Evolutionary conservation across 2,797 vertebrate species (phyloP).

Genomic region (Cyprinella venusta): DNA sequence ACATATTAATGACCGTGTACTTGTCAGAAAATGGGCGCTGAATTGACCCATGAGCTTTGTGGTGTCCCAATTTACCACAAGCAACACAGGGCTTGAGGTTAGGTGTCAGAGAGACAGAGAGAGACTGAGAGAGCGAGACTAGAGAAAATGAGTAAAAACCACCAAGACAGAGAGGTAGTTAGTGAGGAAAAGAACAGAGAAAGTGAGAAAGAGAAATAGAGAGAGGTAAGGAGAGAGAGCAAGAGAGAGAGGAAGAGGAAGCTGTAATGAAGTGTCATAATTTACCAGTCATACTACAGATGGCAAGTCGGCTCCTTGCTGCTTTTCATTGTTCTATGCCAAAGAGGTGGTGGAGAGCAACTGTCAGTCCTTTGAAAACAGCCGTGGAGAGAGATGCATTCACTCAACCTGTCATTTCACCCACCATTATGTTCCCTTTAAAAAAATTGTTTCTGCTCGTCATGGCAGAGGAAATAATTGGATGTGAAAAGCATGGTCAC

Average conservation of each 20-base stretch:
- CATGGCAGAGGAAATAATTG: slow-evolving; percentile 55
- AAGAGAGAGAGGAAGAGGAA: slow-evolving; percentile 15
- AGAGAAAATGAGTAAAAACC: not conserved
- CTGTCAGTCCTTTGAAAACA: slow-evolving; percentile 55
- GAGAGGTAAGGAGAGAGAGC: not conserved
- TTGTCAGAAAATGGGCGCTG: not conserved
- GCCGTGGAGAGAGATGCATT: slow-evolving; percentile 24
- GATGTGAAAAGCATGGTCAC: slow-evolving; percentile 49
- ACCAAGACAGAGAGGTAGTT: not conserved
- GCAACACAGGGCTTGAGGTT: slow-evolving; percentile 1
- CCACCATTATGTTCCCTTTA: slow-evolving; percentile 35
- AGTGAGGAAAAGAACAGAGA: not conserved
- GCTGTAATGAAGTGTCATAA: slow-evolving; percentile 59
- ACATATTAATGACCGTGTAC: not conserved
- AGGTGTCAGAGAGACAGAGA: not conserved
- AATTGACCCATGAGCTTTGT: not conserved
- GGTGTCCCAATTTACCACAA: slow-evolving; percentile 9
- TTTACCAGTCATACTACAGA: slow-evolving; percentile 57
- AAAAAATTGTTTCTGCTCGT: slow-evolving; percentile 30
- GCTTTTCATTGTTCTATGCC: slow-evolving; percentile 56
- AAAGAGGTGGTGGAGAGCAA: slow-evolving; percentile 49
- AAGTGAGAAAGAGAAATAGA: not conserved
- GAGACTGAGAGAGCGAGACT: not conserved
- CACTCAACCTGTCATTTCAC: slow-evolving; percentile 49
- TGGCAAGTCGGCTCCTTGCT: slow-evolving; percentile 52